These are phyloP conservation scores for Rhinogobius similis DNA, from an alignment of 2,113 vertebrate genomes.

Conservation along the genomic window DNA sequence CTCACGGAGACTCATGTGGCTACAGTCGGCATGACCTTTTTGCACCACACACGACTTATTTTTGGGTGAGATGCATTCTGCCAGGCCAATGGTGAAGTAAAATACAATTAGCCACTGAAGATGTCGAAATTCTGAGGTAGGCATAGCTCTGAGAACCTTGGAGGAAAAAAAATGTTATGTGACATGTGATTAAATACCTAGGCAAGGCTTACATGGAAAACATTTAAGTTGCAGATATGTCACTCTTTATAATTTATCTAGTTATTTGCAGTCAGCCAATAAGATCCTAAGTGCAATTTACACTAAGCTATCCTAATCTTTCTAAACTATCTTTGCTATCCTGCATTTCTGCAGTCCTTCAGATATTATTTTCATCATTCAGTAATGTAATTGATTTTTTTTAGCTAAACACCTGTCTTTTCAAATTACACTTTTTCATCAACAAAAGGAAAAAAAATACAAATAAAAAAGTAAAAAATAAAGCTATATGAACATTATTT, in stretches of 20 bases:
- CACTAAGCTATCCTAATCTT: neutral
- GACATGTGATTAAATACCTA: neutral
- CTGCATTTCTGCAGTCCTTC: neutral
- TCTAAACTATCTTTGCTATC: neutral
- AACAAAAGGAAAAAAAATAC: too few species aligned
- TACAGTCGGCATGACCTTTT: conserved; percentile 84
- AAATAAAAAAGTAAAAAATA: too few species aligned
- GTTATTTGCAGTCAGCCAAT: too few species aligned
- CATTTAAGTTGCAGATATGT: neutral
- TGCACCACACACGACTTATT: conserved; percentile 76
- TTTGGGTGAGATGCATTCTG: neutral
- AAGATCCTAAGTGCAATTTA: neutral
- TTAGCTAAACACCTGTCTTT: too few species aligned
- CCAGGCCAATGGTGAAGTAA: neutral
- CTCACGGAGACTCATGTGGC: conserved; percentile 81
- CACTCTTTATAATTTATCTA: neutral
- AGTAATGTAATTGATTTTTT: too few species aligned
- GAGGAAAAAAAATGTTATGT: neutral
- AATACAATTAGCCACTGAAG: conserved; percentile 18
- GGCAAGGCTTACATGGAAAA: too few species aligned
- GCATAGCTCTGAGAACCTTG: conserved; percentile 25
- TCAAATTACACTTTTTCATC: too few species aligned
- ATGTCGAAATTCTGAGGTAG: neutral
- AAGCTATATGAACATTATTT: too few species aligned
- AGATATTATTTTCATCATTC: too few species aligned